These are phyloP conservation scores for Athalia rosae DNA, from an alignment of 2,888 invertebrate genomes.

Conservation along the genomic window DNA sequence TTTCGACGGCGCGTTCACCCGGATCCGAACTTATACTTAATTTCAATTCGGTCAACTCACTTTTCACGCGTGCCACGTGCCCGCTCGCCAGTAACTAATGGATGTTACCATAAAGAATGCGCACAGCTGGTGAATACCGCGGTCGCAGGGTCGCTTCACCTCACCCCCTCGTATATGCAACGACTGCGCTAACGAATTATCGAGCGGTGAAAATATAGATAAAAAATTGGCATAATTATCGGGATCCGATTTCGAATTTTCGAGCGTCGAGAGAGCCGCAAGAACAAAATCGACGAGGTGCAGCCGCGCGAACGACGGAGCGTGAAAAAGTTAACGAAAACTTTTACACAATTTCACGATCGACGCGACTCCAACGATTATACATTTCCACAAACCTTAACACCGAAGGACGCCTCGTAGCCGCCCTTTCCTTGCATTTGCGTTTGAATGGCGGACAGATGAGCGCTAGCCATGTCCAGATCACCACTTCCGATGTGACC, in stretches of 20 bases:
- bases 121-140: slow-evolving; percentile 7
- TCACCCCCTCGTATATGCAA: neutral
- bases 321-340: neutral
- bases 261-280: no score
- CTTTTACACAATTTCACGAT: neutral
- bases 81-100: slow-evolving; percentile 21
- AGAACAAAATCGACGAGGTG: no score
- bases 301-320: neutral
- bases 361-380: neutral
- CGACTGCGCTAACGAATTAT: neutral
- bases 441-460: slow-evolving; percentile 90
- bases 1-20: neutral
- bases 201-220: no score
- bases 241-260: no score
- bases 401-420: slow-evolving; percentile 84
- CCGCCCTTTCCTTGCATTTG: slow-evolving; percentile 98
- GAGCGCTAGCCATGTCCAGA: slow-evolving; percentile 87
- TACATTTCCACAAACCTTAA: slow-evolving; percentile 74
- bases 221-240: no score
- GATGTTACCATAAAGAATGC: slow-evolving; percentile 17
- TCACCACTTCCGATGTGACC: slow-evolving; percentile 94
- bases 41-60: slow-evolving; percentile 1
- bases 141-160: slow-evolving; percentile 7
- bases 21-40: neutral
- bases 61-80: slow-evolving; percentile 23